Evolutionary conservation across 2,888 invertebrate genomes (phyloP).

Genomic region (Nephrotoma flavescens): DNA sequence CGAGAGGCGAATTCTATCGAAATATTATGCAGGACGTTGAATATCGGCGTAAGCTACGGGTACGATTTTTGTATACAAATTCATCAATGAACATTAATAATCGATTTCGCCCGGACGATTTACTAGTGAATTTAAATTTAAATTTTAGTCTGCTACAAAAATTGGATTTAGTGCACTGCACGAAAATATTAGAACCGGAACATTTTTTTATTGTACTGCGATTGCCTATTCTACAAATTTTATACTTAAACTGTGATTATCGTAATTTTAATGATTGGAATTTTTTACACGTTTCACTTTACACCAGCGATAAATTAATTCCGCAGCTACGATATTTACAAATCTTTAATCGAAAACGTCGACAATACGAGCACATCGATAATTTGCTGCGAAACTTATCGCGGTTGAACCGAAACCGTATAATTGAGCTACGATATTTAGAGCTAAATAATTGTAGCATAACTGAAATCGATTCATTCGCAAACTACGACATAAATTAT

Average conservation of each 20-base stretch:
- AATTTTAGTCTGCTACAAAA: background rate
- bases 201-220: background rate
- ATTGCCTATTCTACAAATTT: background rate
- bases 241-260: background rate
- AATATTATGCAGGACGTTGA: background rate
- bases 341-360: background rate
- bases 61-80: background rate
- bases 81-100: background rate
- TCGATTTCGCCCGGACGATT: background rate
- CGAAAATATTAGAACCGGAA: background rate
- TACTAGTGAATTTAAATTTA: background rate
- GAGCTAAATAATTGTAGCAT: background rate
- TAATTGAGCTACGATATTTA: background rate
- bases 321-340: background rate
- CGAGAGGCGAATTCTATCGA: background rate
- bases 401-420: background rate
- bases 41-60: background rate
- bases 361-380: background rate
- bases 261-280: background rate
- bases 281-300: background rate
- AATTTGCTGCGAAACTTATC: background rate
- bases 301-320: background rate
- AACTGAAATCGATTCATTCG: background rate
- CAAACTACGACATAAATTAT: background rate
- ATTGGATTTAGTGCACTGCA: background rate